Evolutionary conservation across 2,888 invertebrate species (phyloP), one percentile per base, ranked within the genome.

Genomic region (Sceliomorpha sp.): DNA sequence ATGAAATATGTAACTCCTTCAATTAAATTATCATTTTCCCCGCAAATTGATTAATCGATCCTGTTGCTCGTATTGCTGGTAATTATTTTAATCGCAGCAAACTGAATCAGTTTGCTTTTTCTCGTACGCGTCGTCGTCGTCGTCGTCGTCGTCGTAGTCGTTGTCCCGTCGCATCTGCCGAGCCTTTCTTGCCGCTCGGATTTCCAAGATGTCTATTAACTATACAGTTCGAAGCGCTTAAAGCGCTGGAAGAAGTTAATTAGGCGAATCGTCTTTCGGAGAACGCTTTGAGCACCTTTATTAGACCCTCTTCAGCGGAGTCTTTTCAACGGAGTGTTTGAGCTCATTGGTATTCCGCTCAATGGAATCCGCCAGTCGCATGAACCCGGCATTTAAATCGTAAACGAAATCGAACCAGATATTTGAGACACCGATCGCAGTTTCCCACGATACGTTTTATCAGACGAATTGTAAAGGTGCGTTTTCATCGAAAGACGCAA

Each of bases 161-260:
- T 9, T 5, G 39, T 20, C n/a, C n/a, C n/a, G 39, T 39, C 39
- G 17, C 26, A 42, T 26, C n/a, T 2, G 1, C 1, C 12, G 13
- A 10, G 13, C 6, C 10, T 26, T 42, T 42, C 10, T 42, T 42
- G 13, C 42, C 26, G 8, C 4, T 27, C 26, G 26, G 5, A 12
- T 26, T 42, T 42, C 42, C 42, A 14, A 8, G 42, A 42, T 26
- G 26, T 13, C 42, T 42, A 42, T 42, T 26, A 42, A 42, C 26
- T 42, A 26, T 42, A 42, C 42, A 26, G 26, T 9, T 26, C 27
- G 7, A 24, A 17, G 42, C 26, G 12, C 42, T 42, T 27, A 27
- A 42, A 42, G 26, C 26, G 27, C 4, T 24, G 12, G 26, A 42
- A 42, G 27, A 42, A 42, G 42, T 42, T 42, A 42, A 42, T 42